Conservation (phyloP, 2,888 invertebrate genomes). For the Drosophila leonis region DNA sequence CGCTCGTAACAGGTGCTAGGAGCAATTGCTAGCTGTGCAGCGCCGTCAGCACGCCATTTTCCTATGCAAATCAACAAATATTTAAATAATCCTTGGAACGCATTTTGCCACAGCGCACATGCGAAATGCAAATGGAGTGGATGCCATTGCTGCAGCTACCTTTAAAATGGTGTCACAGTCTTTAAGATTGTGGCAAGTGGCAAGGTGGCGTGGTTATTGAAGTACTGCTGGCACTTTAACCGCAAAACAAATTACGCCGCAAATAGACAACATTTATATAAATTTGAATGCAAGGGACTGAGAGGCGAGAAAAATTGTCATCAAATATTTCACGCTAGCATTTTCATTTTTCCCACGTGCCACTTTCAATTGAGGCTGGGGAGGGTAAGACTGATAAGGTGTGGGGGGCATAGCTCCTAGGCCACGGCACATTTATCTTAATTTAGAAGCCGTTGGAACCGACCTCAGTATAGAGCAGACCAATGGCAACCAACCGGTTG, state of each 20-base stretch:
- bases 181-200: conserved; percentile 12
- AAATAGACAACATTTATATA: conserved; percentile 72
- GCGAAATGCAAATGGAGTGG: conserved; percentile 65
- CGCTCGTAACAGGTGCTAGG: neutral
- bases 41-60: conserved; percentile 22
- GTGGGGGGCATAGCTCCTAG: conserved; percentile 11
- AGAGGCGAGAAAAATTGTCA: conserved; percentile 61
- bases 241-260: conserved; percentile 59
- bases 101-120: conserved; percentile 35
- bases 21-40: conserved; percentile 13
- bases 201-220: neutral
- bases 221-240: conserved; percentile 34
- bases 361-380: conserved; percentile 17
- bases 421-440: conserved; percentile 66
- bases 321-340: conserved; percentile 67
- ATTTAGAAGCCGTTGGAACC: conserved; percentile 61
- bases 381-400: neutral
- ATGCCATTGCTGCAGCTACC: conserved; percentile 6
- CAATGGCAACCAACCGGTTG: conserved; percentile 47
- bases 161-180: conserved; percentile 20
- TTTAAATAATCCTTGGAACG: conserved; percentile 58
- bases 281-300: conserved; percentile 34
- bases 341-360: conserved; percentile 60
- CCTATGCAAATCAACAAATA: conserved; percentile 53
- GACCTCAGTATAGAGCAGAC: conserved; percentile 22